Evolutionary conservation across 2,888 invertebrate genomes (phyloP).

Genomic region (Melanargia galathea): DNA sequence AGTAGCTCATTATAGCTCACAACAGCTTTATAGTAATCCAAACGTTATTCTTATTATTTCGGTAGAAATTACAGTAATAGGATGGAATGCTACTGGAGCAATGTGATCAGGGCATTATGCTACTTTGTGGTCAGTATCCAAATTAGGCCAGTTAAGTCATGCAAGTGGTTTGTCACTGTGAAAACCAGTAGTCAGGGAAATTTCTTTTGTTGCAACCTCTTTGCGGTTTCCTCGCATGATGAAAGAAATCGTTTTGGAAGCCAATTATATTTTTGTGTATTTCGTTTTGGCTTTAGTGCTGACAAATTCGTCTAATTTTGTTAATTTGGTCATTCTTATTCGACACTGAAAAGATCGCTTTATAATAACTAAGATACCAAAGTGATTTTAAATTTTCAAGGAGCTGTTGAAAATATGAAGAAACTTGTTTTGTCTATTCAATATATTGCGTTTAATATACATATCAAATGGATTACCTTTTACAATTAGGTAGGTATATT

Average conservation of each 20-base stretch:
- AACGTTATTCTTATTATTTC: no score
- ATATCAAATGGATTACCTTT: no score
- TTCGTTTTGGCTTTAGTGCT: slow-evolving; percentile 13
- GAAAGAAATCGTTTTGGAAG: slow-evolving; percentile 19
- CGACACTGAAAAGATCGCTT: no score
- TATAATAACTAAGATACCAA: not conserved
- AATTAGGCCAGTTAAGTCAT: slow-evolving; percentile 69
- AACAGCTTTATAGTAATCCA: no score
- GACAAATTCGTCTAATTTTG: slow-evolving; percentile 7
- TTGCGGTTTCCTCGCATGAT: slow-evolving; percentile 20
- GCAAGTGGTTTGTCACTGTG: slow-evolving; percentile 65
- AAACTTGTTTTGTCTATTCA: no score
- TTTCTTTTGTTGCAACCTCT: slow-evolving; percentile 11
- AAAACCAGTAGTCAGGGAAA: slow-evolving; percentile 63
- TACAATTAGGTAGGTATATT: no score
- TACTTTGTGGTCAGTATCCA: slow-evolving; percentile 47
- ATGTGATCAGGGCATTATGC: not conserved
- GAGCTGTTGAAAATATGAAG: no score
- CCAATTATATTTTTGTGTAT: slow-evolving; percentile 17
- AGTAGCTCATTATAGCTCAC: no score
- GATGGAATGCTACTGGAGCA: not conserved
- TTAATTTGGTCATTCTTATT: slow-evolving; percentile 2
- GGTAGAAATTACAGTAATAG: not conserved
- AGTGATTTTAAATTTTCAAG: not conserved
- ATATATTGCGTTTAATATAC: no score